phyloP scores from a whole-genome alignment of 2,113 vertebrate genomes.

The Paraplagusia blochii region DNA sequence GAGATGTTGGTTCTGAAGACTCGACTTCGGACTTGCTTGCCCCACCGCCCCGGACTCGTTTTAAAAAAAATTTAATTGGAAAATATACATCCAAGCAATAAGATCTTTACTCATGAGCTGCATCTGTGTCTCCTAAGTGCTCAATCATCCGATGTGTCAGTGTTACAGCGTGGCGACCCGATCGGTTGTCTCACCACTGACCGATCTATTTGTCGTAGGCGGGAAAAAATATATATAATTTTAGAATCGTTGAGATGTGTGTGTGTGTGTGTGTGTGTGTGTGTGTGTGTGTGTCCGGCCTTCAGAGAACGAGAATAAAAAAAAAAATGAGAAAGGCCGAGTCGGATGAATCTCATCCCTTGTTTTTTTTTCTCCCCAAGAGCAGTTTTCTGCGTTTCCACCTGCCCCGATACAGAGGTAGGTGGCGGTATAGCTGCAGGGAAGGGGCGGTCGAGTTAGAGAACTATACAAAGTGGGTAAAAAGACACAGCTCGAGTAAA shows the following conservation, averaged over 20 bases:
- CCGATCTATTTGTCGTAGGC: conserved; percentile 8
- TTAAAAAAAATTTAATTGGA: conserved; percentile 54
- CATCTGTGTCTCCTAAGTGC: conserved; percentile 62
- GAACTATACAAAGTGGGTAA: conserved; percentile 60
- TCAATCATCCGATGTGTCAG: conserved; percentile 32
- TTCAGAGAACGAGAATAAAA: conserved; percentile 6
- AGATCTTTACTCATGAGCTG: conserved; percentile 39
- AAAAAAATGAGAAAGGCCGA: conserved; percentile 16
- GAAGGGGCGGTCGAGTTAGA: conserved; percentile 26
- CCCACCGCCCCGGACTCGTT: conserved; percentile 61
- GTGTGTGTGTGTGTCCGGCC: not conserved
- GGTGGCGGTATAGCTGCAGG: conserved; percentile 67
- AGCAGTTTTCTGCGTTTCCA: conserved; percentile 39
- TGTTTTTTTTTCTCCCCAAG: too few species aligned
- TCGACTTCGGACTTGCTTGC: conserved; percentile 50
- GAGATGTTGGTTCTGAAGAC: conserved; percentile 51
- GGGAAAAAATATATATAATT: conserved; percentile 6
- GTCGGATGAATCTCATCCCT: conserved; percentile 33
- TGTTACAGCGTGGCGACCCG: conserved; percentile 24
- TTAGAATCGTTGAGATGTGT: conserved; percentile 12
- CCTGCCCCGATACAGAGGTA: conserved; percentile 24
- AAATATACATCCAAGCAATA: conserved; percentile 45
- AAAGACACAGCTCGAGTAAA: conserved; percentile 53
- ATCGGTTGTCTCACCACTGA: conserved; percentile 8
- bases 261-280: conserved; percentile 2